Evolutionary conservation across 2,797 vertebrate species (phyloP).

Genomic region (Pipistrellus nathusii): DNA sequence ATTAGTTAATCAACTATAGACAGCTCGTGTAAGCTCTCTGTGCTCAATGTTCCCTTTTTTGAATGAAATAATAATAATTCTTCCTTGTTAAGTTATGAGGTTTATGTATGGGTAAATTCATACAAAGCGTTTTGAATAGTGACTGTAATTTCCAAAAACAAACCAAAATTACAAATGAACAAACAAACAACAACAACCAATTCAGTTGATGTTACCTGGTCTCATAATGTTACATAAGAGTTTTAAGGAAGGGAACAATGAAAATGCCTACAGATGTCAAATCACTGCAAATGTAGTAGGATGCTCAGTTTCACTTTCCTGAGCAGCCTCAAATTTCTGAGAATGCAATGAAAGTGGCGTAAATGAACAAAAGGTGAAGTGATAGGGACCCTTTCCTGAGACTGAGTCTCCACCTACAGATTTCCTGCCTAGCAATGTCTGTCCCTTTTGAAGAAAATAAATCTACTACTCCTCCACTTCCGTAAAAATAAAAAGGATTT

Average conservation of each 20-base stretch:
- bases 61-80: not conserved
- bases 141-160: not conserved
- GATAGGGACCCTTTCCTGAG: not conserved
- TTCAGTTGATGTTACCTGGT: not conserved
- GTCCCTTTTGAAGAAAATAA: not conserved
- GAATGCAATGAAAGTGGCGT: not conserved
- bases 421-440: not conserved
- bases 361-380: not conserved
- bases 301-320: not conserved
- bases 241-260: conserved; percentile 12
- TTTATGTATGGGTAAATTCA: not conserved
- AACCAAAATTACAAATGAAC: not conserved
- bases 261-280: not conserved
- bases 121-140: not conserved
- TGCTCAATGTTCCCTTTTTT: not conserved
- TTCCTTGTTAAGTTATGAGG: not conserved
- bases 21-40: not conserved
- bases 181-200: not conserved
- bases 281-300: not conserved
- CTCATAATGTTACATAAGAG: not conserved
- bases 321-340: not conserved
- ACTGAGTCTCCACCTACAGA: not conserved
- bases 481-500: not conserved
- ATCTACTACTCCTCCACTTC: not conserved
- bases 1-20: not conserved